A percentile compares a stretch with the other conserved stretches of the same genome.
Conservation (phyloP, 2,797 vertebrate genomes). For the Gymnopithys bicolor region DNA sequence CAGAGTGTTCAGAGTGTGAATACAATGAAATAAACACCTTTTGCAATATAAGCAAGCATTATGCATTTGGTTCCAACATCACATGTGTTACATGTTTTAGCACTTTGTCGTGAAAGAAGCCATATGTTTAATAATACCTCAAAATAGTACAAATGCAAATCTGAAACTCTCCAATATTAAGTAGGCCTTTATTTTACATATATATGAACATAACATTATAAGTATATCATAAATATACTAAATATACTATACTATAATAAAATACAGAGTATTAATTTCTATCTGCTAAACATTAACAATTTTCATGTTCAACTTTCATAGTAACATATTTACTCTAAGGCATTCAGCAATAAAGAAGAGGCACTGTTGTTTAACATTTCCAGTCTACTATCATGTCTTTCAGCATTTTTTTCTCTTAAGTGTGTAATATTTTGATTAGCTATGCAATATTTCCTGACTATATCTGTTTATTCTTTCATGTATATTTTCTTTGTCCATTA, state of each 20-base stretch:
- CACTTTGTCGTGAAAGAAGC: not conserved
- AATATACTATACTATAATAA: not conserved
- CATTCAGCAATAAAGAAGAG: not conserved
- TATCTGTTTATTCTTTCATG: not conserved
- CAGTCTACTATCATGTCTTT: not conserved
- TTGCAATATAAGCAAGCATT: not conserved
- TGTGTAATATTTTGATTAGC: not conserved
- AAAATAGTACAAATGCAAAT: not conserved
- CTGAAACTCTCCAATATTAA: not conserved
- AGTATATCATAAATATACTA: not conserved
- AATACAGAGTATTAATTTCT: not conserved
- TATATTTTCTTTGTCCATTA: not conserved
- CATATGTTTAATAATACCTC: not conserved
- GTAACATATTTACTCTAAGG: not conserved
- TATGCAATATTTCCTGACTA: not conserved
- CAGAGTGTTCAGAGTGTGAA: not conserved
- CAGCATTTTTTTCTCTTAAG: not conserved
- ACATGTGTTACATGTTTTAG: not conserved
- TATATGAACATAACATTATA: not conserved
- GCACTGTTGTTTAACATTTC: not conserved
- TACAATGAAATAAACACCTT: conserved; percentile 45
- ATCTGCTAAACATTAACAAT: not conserved
- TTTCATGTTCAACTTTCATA: not conserved
- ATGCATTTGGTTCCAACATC: not conserved
- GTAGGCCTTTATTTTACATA: not conserved